phyloP scores from a whole-genome alignment of 2,797 vertebrate genomes.

The Molossus alvarezi region DNA sequence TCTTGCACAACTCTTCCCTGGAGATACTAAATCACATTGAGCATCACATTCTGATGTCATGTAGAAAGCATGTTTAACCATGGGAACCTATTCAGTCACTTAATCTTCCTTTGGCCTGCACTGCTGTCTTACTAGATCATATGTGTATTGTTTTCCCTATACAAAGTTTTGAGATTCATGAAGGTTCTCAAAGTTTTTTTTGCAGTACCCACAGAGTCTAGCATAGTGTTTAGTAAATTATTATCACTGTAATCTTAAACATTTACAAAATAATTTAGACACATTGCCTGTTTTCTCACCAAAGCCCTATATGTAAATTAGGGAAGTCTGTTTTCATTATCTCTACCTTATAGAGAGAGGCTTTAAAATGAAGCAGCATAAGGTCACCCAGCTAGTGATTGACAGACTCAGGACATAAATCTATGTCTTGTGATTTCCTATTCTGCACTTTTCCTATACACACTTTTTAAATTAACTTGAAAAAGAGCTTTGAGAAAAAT shows the following conservation, averaged over 20 bases:
- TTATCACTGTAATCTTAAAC: constrained; percentile 30
- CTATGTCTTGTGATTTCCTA: background rate
- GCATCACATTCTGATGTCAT: background rate
- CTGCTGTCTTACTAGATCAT: constrained; percentile 20
- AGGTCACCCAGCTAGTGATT: background rate
- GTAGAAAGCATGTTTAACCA: background rate
- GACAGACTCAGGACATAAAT: background rate
- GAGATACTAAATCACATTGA: background rate
- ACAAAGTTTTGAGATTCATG: background rate
- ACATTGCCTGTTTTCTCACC: background rate
- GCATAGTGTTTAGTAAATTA: background rate
- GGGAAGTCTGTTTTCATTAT: background rate
- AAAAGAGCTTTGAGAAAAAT: constrained; percentile 65
- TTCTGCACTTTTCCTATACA: background rate
- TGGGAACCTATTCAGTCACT: background rate
- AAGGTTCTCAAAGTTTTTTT: background rate
- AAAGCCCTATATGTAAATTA: background rate
- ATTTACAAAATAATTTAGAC: constrained; percentile 35
- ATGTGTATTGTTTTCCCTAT: background rate
- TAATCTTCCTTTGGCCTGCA: background rate
- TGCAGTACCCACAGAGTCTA: background rate
- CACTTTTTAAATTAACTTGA: constrained; percentile 2
- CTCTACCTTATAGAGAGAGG: background rate
- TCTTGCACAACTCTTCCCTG: background rate
- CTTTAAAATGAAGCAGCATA: background rate